Evolutionary conservation across 2,888 invertebrate species (phyloP), one percentile per base, ranked within the genome.

Genomic region (Xylota sylvarum): DNA sequence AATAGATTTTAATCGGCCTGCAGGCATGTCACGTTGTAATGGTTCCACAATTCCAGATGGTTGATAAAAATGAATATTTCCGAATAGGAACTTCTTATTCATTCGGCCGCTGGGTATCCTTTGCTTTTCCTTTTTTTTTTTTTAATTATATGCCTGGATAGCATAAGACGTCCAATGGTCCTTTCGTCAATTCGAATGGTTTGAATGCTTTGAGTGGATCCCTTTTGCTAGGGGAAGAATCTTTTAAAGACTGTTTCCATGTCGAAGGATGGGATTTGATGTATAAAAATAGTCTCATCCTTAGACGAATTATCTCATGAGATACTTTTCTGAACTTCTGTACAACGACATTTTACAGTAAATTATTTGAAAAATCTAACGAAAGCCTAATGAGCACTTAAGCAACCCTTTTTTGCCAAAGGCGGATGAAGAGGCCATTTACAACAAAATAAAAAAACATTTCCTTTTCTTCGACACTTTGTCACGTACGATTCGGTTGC

Each of bases 1-100:
- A 79, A 84, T 84, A 84, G 84, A 84, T 79, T 79, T 69, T 74
- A 84, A 84, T 84, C 84, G 30, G 73, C 84, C 74, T 56, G 27
- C 10, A 52, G 84, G 56, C 83, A 84, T 79, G 69, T 78, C 79
- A 67, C 17, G 19, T 12, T 70, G 62, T 69, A 76, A 76, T 82
- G 64, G 56, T 64, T 76, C 62, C 62, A 69, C 12, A 60, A 35
- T 32, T 62, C 73, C 79, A 74, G 58, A 40, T 84, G 78, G 64
- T n/a, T 78, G 69, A 74, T 69, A 67, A 46, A 78, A 73, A 84
- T 78, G 60, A 79, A 73, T 67, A 78, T 62, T 50, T 77, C 19
- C 9, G 67, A 72, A 79, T 69, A 50, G 62, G 17, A 64, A 69
- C 35, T 64, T 74, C 55, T 52, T 17, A 30, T 48, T 62, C 70